These are phyloP conservation scores for Drosophila punjabiensis DNA, from an alignment of 1,140 invertebrate genomes.

Conservation along the genomic window DNA sequence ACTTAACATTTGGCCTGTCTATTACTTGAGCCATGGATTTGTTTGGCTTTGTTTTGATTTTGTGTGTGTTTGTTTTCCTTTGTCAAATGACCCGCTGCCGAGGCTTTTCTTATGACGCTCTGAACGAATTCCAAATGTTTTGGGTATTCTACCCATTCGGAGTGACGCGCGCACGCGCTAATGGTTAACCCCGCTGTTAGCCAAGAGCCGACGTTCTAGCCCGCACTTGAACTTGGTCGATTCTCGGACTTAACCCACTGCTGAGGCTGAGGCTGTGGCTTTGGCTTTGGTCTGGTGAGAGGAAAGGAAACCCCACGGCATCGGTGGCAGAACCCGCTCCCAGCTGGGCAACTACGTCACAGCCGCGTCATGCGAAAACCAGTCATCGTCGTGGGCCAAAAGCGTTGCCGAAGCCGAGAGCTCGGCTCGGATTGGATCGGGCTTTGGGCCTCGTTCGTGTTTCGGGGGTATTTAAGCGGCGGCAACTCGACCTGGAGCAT, in stretches of 20 bases:
- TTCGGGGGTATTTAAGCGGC: conserved; percentile 82
- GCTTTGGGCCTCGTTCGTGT: conserved; percentile 16
- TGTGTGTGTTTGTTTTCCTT: conserved; percentile 12
- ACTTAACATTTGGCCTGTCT: conserved; percentile 17
- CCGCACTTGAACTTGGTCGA: conserved; percentile 79
- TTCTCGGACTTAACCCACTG: conserved; percentile 70
- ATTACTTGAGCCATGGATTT: conserved; percentile 12
- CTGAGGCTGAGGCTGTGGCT: conserved; percentile 46
- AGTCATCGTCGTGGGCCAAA: conserved; percentile 48
- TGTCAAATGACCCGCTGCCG: conserved; percentile 51
- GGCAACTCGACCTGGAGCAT: conserved; percentile 74
- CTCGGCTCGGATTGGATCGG: conserved; percentile 25
- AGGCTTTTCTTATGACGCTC: conserved; percentile 70
- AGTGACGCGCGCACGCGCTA: conserved; percentile 77
- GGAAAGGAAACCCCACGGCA: conserved; percentile 72
- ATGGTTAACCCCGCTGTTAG: conserved; percentile 62
- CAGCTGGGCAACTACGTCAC: conserved; percentile 71
- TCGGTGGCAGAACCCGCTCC: conserved; percentile 22
- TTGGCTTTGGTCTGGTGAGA: conserved; percentile 55
- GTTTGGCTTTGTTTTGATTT: conserved; percentile 17
- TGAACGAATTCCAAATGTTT: conserved; percentile 61
- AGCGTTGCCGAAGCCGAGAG: conserved; percentile 20
- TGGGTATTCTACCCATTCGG: conserved; percentile 35
- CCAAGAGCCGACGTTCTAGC: conserved; percentile 67
- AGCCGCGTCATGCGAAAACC: conserved; percentile 80